These are phyloP conservation scores for Ia io DNA, from an alignment of 2,113 vertebrate genomes.

Conservation along the genomic window DNA sequence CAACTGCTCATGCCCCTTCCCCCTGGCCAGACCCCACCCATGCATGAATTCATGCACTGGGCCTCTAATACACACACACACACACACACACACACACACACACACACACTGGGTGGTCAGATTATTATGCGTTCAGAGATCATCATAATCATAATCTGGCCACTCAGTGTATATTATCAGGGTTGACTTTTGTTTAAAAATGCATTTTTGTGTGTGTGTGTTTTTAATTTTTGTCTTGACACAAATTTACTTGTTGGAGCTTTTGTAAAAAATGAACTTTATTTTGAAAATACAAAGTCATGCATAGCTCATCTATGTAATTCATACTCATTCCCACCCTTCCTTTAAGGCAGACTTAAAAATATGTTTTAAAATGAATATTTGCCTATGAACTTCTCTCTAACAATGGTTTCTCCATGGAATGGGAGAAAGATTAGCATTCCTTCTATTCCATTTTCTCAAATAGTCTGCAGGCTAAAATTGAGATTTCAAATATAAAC, in stretches of 20 bases:
- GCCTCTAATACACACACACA: no score
- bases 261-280: neutral
- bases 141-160: no score
- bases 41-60: no score
- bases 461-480: neutral
- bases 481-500: neutral
- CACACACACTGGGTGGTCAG: no score
- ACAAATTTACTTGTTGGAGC: neutral
- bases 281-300: neutral
- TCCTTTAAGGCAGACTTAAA: neutral
- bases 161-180: neutral
- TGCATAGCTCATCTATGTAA: neutral
- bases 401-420: neutral
- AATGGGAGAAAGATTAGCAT: neutral
- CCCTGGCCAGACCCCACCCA: no score
- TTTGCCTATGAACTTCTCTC: neutral
- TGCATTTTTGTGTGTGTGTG: neutral
- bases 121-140: no score
- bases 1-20: no score
- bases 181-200: neutral
- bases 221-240: neutral
- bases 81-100: no score
- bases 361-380: neutral
- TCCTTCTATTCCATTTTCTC: neutral
- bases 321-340: neutral